Evolutionary conservation across 2,888 invertebrate species (phyloP), one percentile per base, ranked within the genome.

Genomic region (Lochmaea capreae): DNA sequence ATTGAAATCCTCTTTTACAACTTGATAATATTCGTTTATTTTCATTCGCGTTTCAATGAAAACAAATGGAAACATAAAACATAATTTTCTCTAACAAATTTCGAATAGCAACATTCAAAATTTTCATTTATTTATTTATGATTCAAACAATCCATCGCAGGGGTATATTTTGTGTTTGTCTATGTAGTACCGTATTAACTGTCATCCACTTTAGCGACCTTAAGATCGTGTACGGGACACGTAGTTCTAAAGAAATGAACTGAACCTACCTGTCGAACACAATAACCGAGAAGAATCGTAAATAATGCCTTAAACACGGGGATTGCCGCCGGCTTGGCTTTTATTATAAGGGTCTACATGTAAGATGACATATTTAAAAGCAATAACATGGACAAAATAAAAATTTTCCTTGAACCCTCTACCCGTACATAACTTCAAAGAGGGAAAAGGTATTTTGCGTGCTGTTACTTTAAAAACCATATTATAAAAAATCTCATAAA

Each of bases 261-360:
- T 66, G 49, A 65, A 39, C 61, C 62, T 63, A 63, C 62, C 62
- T 63, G 54, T 58, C 42, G 39, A 61, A 67, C 42, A 73, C 69
- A 73, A 73, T 73, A 65, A 70, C 69, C 67, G 54, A 61, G 49
- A 71, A 59, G 71, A 74, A 74, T 74, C 42, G 59, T 52, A 71
- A 74, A 71, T 71, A 46, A 74, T 65, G 43, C 72, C 57, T 71
- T 62, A 67, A 73, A 59, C 46, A 68, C 59, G 65, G 76, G 65
- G 71, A 71, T 70, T 67, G 65, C 73, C 65, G 73, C 61, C 76
- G 76, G 76, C 66, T 62, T 54, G 22, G 39, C 67, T 71, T 71
- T 73, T 73, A 76, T 73, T 73, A 66, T 16, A 68, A 73, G 72
- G 65, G 70, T 65, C 61, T 67, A 62, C 42, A 61, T 57, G 61